phyloP scores from a whole-genome alignment of 2,888 invertebrate species.

The Adelphocoris suturalis region DNA sequence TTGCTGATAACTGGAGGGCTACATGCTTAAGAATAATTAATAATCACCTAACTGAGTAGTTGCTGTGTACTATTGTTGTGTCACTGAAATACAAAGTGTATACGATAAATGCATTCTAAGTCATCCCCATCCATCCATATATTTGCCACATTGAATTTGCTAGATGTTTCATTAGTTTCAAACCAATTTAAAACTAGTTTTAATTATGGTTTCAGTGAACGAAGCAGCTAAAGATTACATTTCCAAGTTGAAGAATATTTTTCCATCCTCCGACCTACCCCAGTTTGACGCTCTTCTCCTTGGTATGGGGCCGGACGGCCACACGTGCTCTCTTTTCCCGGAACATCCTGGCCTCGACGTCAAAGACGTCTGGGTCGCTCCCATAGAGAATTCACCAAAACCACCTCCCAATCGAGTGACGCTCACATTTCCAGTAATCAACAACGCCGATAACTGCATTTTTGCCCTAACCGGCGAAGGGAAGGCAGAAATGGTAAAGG shows the following conservation, averaged over 20 bases:
- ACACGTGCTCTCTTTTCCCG: slow-evolving; percentile 98
- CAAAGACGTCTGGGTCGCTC: slow-evolving; percentile 85
- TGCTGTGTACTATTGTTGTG: too few relatives aligned
- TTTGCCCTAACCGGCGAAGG: slow-evolving; percentile 91
- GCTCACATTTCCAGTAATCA: slow-evolving; percentile 93
- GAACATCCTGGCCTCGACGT: slow-evolving; percentile 85
- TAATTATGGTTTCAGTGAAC: slow-evolving; percentile 83
- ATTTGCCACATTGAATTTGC: too few relatives aligned
- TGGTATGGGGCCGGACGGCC: slow-evolving; percentile 99
- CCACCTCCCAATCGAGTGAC: slow-evolving; percentile 95
- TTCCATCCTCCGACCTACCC: slow-evolving; percentile 82
- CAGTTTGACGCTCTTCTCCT: slow-evolving; percentile 92
- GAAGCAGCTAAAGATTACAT: slow-evolving; percentile 88
- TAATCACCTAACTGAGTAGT: too few relatives aligned
- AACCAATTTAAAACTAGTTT: too few relatives aligned
- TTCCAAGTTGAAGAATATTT: slow-evolving; percentile 83
- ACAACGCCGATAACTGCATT: slow-evolving; percentile 89
- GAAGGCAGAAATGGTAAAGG: slow-evolving; percentile 94
- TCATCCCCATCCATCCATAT: too few relatives aligned
- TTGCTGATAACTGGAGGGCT: too few relatives aligned
- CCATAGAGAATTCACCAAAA: slow-evolving; percentile 96
- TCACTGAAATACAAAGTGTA: too few relatives aligned
- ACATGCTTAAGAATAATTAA: too few relatives aligned
- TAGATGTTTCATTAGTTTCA: too few relatives aligned
- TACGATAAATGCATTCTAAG: too few relatives aligned